Evolutionary conservation across 2,113 vertebrate genomes (phyloP).

Genomic region (Chrysochloris asiatica): DNA sequence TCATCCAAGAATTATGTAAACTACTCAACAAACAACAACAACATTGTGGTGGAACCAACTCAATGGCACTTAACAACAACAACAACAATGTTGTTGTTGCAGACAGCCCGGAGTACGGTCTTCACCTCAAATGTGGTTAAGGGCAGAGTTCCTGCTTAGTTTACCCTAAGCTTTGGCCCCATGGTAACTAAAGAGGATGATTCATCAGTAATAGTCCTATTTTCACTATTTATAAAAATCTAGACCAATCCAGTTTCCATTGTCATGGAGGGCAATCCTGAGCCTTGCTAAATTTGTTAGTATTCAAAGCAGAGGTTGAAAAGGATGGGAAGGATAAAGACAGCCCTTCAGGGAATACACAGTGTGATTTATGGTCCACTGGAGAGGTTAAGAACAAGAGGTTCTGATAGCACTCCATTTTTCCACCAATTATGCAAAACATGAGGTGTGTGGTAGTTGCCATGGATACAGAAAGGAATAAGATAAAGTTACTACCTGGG

Average conservation of each 20-base stretch:
- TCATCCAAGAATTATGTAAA: slow-evolving; percentile 6
- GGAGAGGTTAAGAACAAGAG: not conserved
- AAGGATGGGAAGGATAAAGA: not conserved
- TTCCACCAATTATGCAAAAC: slow-evolving; percentile 1
- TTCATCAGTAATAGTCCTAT: slow-evolving; percentile 59
- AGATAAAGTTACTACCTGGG: not conserved
- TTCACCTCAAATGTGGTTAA: slow-evolving; percentile 63
- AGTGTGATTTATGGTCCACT: not conserved
- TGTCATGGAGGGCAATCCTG: slow-evolving; percentile 26
- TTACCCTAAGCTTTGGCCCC: slow-evolving; percentile 41
- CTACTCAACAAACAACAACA: no score
- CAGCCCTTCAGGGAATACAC: not conserved
- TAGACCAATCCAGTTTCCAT: slow-evolving; percentile 45
- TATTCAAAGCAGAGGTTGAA: slow-evolving; percentile 23
- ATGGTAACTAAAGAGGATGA: slow-evolving; percentile 67
- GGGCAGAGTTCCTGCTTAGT: slow-evolving; percentile 43
- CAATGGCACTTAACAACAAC: no score
- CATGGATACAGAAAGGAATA: slow-evolving; percentile 29
- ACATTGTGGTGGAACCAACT: no score
- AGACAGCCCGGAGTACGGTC: slow-evolving; percentile 1
- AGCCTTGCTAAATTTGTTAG: slow-evolving; percentile 32
- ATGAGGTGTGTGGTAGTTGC: not conserved
- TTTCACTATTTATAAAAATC: slow-evolving; percentile 65
- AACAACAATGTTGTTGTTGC: no score
- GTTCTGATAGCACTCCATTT: slow-evolving; percentile 33